These are phyloP conservation scores for Probosciger aterrimus DNA, from an alignment of 2,113 vertebrate species.

Conservation along the genomic window DNA sequence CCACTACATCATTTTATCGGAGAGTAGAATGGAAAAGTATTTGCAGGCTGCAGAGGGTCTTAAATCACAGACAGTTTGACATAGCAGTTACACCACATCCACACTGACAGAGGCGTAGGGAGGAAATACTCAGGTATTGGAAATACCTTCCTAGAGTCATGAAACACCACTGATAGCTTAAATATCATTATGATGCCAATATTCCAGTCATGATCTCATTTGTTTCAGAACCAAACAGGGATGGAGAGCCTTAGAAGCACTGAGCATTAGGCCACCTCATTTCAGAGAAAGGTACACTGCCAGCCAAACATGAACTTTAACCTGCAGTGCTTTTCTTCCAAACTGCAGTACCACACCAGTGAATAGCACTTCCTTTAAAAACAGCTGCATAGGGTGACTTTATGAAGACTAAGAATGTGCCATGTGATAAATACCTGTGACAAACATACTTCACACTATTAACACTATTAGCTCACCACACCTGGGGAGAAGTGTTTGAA, in stretches of 20 bases:
- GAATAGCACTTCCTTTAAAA: neutral
- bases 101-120: neutral
- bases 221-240: neutral
- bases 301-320: neutral
- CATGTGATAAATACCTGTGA: neutral
- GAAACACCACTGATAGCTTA: neutral
- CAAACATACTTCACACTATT: neutral
- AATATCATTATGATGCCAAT: neutral
- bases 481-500: neutral
- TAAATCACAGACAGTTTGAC: neutral
- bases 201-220: neutral
- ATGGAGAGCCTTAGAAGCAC: neutral
- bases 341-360: neutral
- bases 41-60: neutral
- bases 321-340: neutral
- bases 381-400: neutral
- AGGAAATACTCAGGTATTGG: neutral
- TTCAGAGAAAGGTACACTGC: neutral
- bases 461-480: neutral
- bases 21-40: neutral
- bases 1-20: neutral
- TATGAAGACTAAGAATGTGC: neutral
- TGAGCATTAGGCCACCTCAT: neutral
- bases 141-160: neutral
- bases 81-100: neutral